Evolutionary conservation across 1,140 invertebrate genomes (phyloP).

Genomic region (Cecropterus lyciades): DNA sequence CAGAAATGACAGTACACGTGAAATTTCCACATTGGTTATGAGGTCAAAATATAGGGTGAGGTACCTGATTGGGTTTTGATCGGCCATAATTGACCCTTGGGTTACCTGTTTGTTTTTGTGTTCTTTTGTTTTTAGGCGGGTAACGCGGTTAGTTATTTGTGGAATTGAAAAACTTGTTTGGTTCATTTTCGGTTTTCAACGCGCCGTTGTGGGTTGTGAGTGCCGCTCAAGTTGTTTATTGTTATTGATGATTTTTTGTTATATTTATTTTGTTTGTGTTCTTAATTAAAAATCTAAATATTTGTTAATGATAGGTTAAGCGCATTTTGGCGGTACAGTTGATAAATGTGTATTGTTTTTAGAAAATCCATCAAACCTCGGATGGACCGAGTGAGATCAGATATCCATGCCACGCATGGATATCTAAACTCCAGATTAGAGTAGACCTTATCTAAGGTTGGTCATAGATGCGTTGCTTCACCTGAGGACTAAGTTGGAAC

Average conservation of each 20-base stretch:
- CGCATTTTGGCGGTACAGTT: too few relatives aligned
- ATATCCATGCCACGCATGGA: too few relatives aligned
- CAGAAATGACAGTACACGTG: constrained; percentile 24
- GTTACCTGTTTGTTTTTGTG: constrained; percentile 70
- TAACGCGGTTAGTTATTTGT: constrained; percentile 54
- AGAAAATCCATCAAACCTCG: too few relatives aligned
- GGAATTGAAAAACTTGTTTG: constrained; percentile 44
- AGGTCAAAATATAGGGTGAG: constrained; percentile 68
- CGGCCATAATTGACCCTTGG: constrained; percentile 57
- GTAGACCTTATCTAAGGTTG: too few relatives aligned
- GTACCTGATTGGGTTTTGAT: constrained; percentile 37
- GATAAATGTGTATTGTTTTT: too few relatives aligned
- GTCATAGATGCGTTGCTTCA: too few relatives aligned
- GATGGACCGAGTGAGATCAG: too few relatives aligned
- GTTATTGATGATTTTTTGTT: not conserved
- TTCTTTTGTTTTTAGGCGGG: constrained; percentile 53
- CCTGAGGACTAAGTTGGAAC: too few relatives aligned
- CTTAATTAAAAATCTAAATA: too few relatives aligned
- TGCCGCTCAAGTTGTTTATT: not conserved
- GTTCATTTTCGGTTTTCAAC: constrained; percentile 12
- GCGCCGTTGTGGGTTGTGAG: not conserved
- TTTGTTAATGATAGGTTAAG: too few relatives aligned
- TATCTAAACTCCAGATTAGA: too few relatives aligned
- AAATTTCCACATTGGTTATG: constrained; percentile 44
- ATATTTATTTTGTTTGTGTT: too few relatives aligned